phyloP scores from a whole-genome alignment of 2,888 invertebrate genomes.

The Ceraclea dissimilis region DNA sequence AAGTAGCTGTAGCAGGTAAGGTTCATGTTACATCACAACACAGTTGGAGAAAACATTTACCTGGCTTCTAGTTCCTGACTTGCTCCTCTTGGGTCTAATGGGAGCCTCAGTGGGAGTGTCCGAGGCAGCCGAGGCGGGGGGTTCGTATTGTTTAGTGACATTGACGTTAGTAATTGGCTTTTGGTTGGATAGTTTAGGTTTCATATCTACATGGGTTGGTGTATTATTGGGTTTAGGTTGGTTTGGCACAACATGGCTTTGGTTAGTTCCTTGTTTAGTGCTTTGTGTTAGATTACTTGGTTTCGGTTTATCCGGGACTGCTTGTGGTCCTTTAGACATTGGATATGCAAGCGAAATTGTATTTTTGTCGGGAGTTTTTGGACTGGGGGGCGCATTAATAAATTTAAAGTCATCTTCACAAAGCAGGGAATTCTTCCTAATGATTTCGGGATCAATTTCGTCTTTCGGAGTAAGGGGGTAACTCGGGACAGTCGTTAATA shows the following conservation, averaged over 20 bases:
- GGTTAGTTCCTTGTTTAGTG: constrained; percentile 13
- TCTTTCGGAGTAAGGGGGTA: constrained; percentile 40
- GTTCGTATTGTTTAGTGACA: constrained; percentile 15
- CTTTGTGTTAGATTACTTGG: not conserved
- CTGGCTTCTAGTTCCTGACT: constrained; percentile 40
- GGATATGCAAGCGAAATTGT: constrained; percentile 31
- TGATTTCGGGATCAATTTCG: constrained; percentile 25
- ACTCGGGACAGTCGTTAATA: constrained; percentile 36
- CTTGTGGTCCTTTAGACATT: constrained; percentile 34
- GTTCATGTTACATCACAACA: not conserved
- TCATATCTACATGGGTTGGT: constrained; percentile 1
- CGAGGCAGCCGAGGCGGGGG: constrained; percentile 8
- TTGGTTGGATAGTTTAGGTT: constrained; percentile 21
- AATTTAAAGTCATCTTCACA: constrained; percentile 30
- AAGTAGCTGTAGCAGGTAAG: not conserved
- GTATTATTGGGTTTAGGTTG: constrained; percentile 11
- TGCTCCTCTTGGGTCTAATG: constrained; percentile 45
- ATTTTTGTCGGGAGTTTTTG: constrained; percentile 21
- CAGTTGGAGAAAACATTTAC: constrained; percentile 23
- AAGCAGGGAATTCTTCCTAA: constrained; percentile 22
- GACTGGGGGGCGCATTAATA: constrained; percentile 20
- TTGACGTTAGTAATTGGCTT: constrained; percentile 22
- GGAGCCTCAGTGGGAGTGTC: constrained; percentile 29
- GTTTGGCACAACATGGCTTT: not conserved
- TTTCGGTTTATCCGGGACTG: constrained; percentile 34